Percentiles rank a stretch among this genome's conserved stretches.
These are phyloP conservation scores for Periophthalmus magnuspinnatus DNA, from an alignment of 2,797 vertebrate species.

Conservation along the genomic window DNA sequence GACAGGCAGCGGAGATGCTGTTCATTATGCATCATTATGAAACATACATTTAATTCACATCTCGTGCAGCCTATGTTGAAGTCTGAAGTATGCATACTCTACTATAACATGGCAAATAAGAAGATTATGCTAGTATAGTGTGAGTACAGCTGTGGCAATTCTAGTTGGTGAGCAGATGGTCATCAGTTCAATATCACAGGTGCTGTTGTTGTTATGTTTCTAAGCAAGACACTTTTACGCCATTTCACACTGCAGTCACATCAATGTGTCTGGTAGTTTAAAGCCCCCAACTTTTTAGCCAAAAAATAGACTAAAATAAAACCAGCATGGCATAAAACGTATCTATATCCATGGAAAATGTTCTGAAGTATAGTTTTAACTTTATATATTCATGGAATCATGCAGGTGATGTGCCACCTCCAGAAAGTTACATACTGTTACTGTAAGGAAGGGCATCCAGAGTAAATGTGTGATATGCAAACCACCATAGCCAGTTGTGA, in stretches of 20 bases:
- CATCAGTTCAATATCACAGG: neutral
- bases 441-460: no score
- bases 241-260: neutral
- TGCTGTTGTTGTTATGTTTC: neutral
- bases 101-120: neutral
- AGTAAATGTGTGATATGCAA: no score
- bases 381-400: no score
- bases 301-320: no score
- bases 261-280: neutral
- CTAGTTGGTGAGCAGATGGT: neutral
- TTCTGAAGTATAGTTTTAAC: no score
- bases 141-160: neutral
- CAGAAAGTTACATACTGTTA: no score
- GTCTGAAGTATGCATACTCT: neutral
- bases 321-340: no score
- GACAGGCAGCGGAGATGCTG: no score
- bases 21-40: neutral
- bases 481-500: no score
- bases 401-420: no score
- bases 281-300: neutral
- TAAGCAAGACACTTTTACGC: neutral
- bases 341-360: no score
- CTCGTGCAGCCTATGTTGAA: neutral
- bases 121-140: neutral
- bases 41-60: neutral